These are phyloP conservation scores for Merluccius polli DNA, from an alignment of 2,797 vertebrate species.

Conservation along the genomic window DNA sequence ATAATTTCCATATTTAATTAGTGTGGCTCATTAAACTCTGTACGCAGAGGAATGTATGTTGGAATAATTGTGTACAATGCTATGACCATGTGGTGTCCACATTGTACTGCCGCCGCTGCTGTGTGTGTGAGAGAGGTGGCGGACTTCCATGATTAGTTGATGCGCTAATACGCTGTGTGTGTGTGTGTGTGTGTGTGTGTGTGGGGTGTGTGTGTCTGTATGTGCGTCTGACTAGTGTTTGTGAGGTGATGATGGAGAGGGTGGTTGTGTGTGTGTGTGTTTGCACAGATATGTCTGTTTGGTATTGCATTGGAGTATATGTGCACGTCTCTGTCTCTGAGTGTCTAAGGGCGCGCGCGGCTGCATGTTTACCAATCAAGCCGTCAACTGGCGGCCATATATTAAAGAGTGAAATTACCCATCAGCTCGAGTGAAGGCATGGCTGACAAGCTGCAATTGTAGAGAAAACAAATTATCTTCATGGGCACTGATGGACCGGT, in stretches of 20 bases:
- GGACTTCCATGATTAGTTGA: constrained; percentile 63
- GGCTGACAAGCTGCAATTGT: constrained; percentile 74
- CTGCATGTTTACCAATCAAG: constrained; percentile 41
- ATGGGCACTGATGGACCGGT: constrained; percentile 13
- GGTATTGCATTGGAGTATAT: no score
- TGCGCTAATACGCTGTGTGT: constrained; percentile 51
- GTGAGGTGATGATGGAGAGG: no score
- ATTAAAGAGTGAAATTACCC: constrained; percentile 73
- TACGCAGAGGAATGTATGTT: constrained; percentile 65
- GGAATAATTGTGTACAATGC: constrained; percentile 64
- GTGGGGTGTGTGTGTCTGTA: constrained; percentile 13
- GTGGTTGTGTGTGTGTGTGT: constrained; percentile 12
- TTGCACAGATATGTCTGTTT: not conserved
- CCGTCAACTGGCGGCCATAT: constrained; percentile 62
- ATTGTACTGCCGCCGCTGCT: constrained; percentile 61
- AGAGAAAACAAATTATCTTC: constrained; percentile 54
- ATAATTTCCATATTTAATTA: constrained; percentile 78
- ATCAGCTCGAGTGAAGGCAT: constrained; percentile 70
- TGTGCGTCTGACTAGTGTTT: no score
- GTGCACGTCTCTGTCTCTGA: no score
- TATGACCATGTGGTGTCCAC: constrained; percentile 64
- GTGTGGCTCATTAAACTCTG: constrained; percentile 69
- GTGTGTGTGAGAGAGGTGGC: constrained; percentile 44
- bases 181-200: constrained; percentile 17
- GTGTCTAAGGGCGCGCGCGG: no score